These are phyloP conservation scores for Cassiopea xamachana DNA, from an alignment of 30 jellyfish, hydroid and myxozoan genomes.

Conservation along the genomic window DNA sequence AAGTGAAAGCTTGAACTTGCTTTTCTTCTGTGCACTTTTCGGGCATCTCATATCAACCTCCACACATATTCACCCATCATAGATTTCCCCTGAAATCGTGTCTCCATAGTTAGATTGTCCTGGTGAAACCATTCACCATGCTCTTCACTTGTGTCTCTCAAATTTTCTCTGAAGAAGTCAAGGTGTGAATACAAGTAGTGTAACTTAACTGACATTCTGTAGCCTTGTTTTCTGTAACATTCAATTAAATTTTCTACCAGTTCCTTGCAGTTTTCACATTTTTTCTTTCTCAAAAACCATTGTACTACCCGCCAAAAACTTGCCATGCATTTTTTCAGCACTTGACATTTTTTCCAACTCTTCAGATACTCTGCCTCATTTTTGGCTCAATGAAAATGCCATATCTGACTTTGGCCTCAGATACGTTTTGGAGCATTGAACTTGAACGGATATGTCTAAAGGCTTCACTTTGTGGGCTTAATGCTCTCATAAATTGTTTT, in stretches of 20 bases:
- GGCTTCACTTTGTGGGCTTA: constrained; percentile 13
- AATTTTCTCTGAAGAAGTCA: constrained; percentile 1
- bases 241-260: not conserved
- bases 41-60: not conserved
- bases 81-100: not conserved
- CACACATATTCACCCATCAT: not conserved
- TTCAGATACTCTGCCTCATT: not conserved
- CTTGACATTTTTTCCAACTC: not conserved
- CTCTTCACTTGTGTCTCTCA: not conserved
- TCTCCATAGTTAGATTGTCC: constrained; percentile 3
- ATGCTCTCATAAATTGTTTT: constrained; percentile 13
- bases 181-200: constrained; percentile 6
- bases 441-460: constrained; percentile 6
- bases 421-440: constrained; percentile 15
- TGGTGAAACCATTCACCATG: constrained; percentile 6
- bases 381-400: constrained; percentile 3
- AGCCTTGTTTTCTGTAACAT: not conserved
- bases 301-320: not conserved
- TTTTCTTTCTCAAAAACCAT: not conserved
- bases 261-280: not conserved
- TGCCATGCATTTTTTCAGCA: constrained; percentile 5
- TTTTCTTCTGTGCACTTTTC: not conserved
- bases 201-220: not conserved
- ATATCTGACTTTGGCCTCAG: constrained; percentile 2
- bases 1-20: not conserved